Evolutionary conservation across 2,113 vertebrate genomes (phyloP).

Genomic region (Apodemus sylvaticus): DNA sequence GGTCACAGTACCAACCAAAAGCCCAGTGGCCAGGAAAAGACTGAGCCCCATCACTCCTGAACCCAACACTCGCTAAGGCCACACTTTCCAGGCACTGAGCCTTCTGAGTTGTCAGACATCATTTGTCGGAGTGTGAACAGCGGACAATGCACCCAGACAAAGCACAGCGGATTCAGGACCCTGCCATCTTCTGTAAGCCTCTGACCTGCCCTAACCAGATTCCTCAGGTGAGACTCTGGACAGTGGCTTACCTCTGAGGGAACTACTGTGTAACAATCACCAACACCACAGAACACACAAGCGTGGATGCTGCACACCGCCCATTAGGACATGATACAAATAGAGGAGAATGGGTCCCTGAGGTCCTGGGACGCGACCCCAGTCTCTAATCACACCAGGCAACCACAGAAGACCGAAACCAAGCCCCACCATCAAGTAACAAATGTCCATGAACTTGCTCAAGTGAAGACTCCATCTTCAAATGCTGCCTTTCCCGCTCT

Average conservation of each 20-base stretch:
- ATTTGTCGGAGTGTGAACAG: fast-evolving
- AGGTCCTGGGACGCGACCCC: fast-evolving
- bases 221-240: background rate
- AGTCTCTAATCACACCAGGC: background rate
- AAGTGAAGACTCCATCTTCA: background rate
- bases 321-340: background rate
- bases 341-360: background rate
- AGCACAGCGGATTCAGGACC: too few species aligned
- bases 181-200: too few species aligned
- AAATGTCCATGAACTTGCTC: background rate
- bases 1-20: too few species aligned
- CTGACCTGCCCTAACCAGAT: background rate
- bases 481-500: background rate
- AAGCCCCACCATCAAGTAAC: background rate
- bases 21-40: background rate
- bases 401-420: background rate
- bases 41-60: too few species aligned
- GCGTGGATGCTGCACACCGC: background rate
- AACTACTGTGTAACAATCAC: background rate
- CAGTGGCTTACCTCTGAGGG: background rate
- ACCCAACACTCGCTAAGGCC: background rate
- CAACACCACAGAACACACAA: background rate
- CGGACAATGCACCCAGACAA: background rate
- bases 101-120: background rate
- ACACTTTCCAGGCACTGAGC: background rate